A percentile compares a stretch with the other conserved stretches of the same genome.
Evolutionary conservation across 2,888 invertebrate genomes (phyloP).

Genomic region (Himalopsyche japonica): DNA sequence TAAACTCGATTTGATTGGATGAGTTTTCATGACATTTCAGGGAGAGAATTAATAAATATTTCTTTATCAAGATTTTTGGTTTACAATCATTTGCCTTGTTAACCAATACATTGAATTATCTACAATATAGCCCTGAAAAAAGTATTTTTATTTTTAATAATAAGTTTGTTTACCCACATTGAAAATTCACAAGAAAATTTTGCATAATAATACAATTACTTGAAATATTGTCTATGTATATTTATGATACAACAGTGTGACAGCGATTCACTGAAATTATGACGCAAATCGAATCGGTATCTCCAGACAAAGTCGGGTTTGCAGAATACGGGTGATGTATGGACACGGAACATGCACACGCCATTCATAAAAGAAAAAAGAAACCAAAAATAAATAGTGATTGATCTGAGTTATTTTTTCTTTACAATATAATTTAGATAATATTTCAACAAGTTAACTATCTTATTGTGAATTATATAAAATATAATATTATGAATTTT

Average conservation of each 20-base stretch:
- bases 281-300: not conserved
- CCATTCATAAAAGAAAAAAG: not conserved
- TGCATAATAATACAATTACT: not conserved
- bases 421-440: constrained; percentile 17
- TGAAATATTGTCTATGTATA: not conserved
- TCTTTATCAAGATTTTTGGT: not conserved
- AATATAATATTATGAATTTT: constrained; percentile 26
- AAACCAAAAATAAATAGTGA: constrained; percentile 6
- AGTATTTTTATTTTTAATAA: constrained; percentile 10
- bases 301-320: constrained; percentile 1
- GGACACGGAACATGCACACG: constrained; percentile 15
- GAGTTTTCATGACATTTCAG: too few species aligned
- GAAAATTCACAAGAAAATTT: constrained; percentile 5
- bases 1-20: too few species aligned
- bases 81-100: not conserved
- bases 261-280: not conserved
- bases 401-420: constrained; percentile 8
- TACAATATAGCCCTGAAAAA: constrained; percentile 16
- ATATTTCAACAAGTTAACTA: constrained; percentile 19
- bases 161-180: constrained; percentile 18
- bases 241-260: not conserved
- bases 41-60: too few species aligned
- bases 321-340: not conserved
- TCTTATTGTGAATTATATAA: constrained; percentile 12
- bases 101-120: constrained; percentile 5